Percentiles rank a stretch among this genome's conserved stretches.
Conservation (phyloP, 2,797 vertebrate genomes). For the Microctenopoma steveboyesi region DNA sequence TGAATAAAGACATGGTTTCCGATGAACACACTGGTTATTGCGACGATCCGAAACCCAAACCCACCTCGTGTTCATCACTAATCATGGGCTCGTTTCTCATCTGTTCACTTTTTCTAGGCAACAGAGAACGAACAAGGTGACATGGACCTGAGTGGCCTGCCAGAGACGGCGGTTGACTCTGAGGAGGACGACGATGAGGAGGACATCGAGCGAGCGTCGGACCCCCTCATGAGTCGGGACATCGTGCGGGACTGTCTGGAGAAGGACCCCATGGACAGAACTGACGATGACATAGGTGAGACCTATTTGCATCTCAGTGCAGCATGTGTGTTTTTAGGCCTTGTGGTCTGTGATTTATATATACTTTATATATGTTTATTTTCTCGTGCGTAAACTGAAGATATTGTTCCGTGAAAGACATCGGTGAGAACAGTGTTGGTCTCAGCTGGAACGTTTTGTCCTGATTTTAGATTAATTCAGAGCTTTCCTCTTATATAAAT, state of each 20-base stretch:
- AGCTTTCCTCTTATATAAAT: slow-evolving; percentile 39
- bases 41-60: neutral
- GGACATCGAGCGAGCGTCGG: slow-evolving; percentile 96
- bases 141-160: slow-evolving; percentile 99
- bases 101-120: slow-evolving; percentile 80
- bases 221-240: slow-evolving; percentile 98
- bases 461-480: slow-evolving; percentile 18
- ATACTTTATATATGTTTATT: no score
- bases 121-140: slow-evolving; percentile 98
- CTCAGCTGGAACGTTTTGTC: slow-evolving; percentile 9
- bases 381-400: neutral
- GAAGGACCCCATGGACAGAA: slow-evolving; percentile 98
- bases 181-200: slow-evolving; percentile 99
- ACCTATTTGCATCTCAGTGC: no score
- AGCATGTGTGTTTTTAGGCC: no score
- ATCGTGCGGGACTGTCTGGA: slow-evolving; percentile 98
- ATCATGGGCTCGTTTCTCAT: neutral
- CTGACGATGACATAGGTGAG: slow-evolving; percentile 97
- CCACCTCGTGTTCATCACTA: neutral
- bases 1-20: neutral
- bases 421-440: neutral
- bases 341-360: no score
- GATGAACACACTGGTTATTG: neutral
- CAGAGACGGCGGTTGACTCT: slow-evolving; percentile 97
- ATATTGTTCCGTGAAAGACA: slow-evolving; percentile 7